These are phyloP conservation scores for Anhinga rufa DNA, from an alignment of 2,113 vertebrate genomes.

Conservation along the genomic window DNA sequence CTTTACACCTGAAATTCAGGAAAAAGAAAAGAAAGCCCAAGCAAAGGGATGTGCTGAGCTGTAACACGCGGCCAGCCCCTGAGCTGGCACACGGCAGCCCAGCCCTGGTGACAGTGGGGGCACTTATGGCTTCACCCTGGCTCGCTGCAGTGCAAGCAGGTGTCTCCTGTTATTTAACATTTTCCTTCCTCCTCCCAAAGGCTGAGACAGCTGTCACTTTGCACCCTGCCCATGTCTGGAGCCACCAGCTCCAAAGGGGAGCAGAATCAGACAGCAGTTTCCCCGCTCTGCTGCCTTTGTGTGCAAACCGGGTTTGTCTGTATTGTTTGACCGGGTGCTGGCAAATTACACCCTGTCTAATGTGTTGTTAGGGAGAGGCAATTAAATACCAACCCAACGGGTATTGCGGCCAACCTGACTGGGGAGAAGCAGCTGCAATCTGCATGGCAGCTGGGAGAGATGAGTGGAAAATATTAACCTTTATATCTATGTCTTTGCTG, in stretches of 20 bases:
- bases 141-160: accelerated
- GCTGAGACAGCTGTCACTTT: background rate
- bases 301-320: conserved; percentile 30
- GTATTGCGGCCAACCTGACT: background rate
- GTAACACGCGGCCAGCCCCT: background rate
- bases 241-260: background rate
- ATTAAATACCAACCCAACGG: conserved; percentile 48
- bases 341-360: conserved; percentile 39
- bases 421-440: conserved; percentile 35
- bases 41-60: background rate
- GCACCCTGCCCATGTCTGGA: conserved; percentile 25
- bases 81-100: background rate
- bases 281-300: conserved; percentile 10
- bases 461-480: background rate
- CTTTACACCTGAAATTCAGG: background rate
- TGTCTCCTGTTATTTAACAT: background rate
- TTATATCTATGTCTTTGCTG: background rate
- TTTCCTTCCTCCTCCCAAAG: background rate
- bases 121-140: background rate
- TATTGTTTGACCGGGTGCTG: conserved; percentile 34
- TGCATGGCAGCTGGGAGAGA: conserved; percentile 11
- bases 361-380: conserved; percentile 47
- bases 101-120: background rate
- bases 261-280: background rate
- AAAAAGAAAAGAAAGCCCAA: background rate